Base-by-base conservation (phyloP, 2,797 vertebrate species). In the Microhierax caerulescens region DNA sequence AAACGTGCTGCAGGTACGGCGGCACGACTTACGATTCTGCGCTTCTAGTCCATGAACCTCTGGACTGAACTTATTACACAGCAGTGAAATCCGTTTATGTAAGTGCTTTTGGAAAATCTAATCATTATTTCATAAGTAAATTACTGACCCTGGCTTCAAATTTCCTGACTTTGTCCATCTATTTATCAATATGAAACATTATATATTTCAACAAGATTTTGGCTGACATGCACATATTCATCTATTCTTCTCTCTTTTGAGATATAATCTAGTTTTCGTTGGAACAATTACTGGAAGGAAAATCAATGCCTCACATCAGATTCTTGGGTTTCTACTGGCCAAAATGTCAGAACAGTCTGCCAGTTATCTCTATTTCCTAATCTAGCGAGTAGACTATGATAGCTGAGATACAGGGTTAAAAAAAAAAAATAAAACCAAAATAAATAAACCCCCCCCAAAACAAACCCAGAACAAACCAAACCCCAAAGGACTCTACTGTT, bases 121-220 rank as follows among this genome's bases (percentile, higher is more conserved):
- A 85, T 89, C 28, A 7, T 88, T 70, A 75, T 83, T 91, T 95
- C 84, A 15, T 76, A 65, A 90, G 70, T 41, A 57, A 95, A 92
- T 92, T 64, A 77, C 75, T 43, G 32, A 50, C 17, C 48, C 27
- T 41, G 70, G 7, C 86, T 87, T 76, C 9, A 5, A 37, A 67
- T 47, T 75, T 76, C 85, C 78, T 17, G 53, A 39, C 30, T 75
- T 84, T 56, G 27, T 61, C 48, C 60, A 13, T 83, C 59, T 88
- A 37, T 69, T 89, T 92, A 70, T 82, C 45, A 10, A 54, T 34
- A 82, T 3, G 36, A 86, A 47, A 7, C 37, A 68, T 51, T 43
- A 9, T 12, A 7, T 34, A 43, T 65, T 85, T 90, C 91, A 88
- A 5, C 7, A 6, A 5, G 56, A 36, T 45, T 36, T 72, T 34